Base-by-base conservation (phyloP, 30 jellyfish, hydroid and myxozoan species). In the Chironex yamaguchii region DNA sequence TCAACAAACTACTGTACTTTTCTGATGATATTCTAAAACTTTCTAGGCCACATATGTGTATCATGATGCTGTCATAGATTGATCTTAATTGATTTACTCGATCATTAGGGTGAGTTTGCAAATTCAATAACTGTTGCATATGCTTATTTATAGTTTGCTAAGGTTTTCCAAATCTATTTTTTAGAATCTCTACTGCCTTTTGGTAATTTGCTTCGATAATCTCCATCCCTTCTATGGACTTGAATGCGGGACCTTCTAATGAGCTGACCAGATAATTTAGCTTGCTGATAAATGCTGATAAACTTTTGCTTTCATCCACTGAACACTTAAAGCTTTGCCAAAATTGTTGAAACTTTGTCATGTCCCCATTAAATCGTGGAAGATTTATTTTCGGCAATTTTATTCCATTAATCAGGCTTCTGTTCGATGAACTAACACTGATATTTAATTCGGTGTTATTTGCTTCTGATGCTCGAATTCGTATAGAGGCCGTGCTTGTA, bases 311-410 rank as follows among this genome's bases (percentile, higher is more conserved):
- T 49, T 71, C 69, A 35, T 84, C 93, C 4, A 90, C 89, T 21
- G 97, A 88, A 48, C 91, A 54, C 49, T 67, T 84, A 50, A 90
- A 90, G 36, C 86, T 76, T 31, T 90, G 97, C 67, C 48, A 52
- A 64, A 90, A 90, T 35, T 76, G n/a, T 52, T 72, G 83, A 79
- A 88, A 90, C 63, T 83, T 75, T 52, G 87, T 76, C 2, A 92
- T 34, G 63, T 82, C 82, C 69, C 97, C 97, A 31, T 69, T 2
- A 90, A 90, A 83, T 49, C 35, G 79, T 85, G 87, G 84, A 17
- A 90, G 62, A 27, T 84, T 71, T 35, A 90, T 71, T 50, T 71
- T 71, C 0, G 96, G 96, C 62, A 90, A 79, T 29, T 76, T 64
- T 36, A 81, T 48, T 20, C 74, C 84, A n/a, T n/a, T n/a, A n/a